Percentiles rank a stretch among this genome's conserved stretches.
Conservation (phyloP, 2,113 vertebrate species). For the Nycticebus coucang region DNA sequence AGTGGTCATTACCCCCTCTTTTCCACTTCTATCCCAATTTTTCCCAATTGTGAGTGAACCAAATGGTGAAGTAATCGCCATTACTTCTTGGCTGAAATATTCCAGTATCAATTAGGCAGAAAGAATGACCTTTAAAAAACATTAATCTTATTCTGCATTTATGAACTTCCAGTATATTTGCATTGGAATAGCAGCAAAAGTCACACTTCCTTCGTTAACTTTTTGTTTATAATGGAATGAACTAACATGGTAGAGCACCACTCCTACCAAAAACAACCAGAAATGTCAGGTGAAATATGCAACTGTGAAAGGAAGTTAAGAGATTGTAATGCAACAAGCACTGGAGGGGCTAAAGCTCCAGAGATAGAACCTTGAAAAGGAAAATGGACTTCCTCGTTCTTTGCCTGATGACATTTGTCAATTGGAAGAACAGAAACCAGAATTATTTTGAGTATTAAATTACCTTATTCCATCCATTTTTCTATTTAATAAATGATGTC, state of each 20-base stretch:
- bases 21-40: not conserved
- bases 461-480: not conserved
- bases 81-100: not conserved
- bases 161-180: not conserved
- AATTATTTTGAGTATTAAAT: constrained; percentile 19
- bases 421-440: not conserved
- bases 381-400: not conserved
- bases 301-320: not conserved
- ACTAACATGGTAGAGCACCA: not conserved
- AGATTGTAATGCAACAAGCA: not conserved
- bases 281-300: not conserved
- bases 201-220: not conserved
- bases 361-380: not conserved
- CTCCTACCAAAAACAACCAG: not conserved
- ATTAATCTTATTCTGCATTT: not conserved
- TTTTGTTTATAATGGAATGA: not conserved
- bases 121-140: not conserved
- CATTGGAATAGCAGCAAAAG: not conserved
- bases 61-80: not conserved
- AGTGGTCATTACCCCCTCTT: not conserved
- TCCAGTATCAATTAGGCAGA: not conserved
- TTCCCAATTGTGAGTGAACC: not conserved
- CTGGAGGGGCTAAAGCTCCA: fast-evolving
- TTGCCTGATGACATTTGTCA: not conserved
- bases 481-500: constrained; percentile 6